A percentile compares a stretch with the other conserved stretches of the same genome.
Evolutionary conservation across 2,797 vertebrate genomes (phyloP).

Genomic region (Garrulus glandarius): DNA sequence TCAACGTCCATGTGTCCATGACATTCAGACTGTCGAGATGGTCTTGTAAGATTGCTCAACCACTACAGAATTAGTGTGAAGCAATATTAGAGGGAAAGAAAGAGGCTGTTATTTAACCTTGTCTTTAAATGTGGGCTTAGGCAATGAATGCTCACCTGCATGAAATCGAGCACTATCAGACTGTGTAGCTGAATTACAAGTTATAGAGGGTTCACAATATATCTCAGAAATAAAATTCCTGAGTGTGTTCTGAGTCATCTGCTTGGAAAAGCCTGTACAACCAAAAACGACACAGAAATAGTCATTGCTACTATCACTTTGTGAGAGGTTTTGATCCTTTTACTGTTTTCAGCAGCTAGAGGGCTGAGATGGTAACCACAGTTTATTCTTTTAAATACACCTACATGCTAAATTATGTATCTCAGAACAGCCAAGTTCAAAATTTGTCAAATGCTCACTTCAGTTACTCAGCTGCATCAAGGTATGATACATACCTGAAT

Average conservation of each 20-base stretch:
- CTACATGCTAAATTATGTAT: background rate
- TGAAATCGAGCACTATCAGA: background rate
- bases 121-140: background rate
- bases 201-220: background rate
- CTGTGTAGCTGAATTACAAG: background rate
- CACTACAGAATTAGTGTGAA: background rate
- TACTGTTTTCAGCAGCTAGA: background rate
- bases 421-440: background rate
- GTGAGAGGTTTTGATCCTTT: background rate
- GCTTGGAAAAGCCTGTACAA: background rate
- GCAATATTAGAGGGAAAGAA: background rate
- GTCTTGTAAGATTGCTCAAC: background rate
- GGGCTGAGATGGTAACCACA: background rate
- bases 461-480: background rate
- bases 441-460: background rate
- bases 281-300: background rate
- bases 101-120: background rate
- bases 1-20: accelerated
- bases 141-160: background rate
- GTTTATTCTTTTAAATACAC: background rate
- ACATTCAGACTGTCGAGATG: accelerated
- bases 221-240: background rate
- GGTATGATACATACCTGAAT: background rate
- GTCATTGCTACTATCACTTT: background rate
- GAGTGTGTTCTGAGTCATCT: background rate